A percentile compares a stretch with the other conserved stretches of the same genome.
These are phyloP conservation scores for Dendroctonus valens DNA, from an alignment of 1,140 invertebrate species.

Conservation along the genomic window DNA sequence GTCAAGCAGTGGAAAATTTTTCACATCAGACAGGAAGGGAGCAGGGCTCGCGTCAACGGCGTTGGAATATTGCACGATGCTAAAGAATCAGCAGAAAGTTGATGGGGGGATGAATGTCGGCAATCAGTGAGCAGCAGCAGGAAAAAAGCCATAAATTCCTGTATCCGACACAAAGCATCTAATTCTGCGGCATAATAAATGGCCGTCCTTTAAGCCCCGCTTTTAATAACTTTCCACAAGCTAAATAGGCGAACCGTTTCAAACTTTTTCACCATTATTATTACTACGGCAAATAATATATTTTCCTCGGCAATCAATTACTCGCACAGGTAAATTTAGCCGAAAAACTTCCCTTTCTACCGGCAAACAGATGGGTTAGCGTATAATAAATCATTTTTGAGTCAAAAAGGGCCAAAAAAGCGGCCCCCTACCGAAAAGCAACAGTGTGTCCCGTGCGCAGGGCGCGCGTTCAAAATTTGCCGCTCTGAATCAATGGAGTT, in stretches of 20 bases:
- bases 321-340: constrained; percentile 17
- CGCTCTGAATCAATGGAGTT: constrained; percentile 15
- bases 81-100: no score
- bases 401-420: constrained; percentile 18
- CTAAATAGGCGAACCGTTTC: not conserved
- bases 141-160: no score
- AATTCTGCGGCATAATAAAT: no score
- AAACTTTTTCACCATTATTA: not conserved
- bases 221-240: not conserved
- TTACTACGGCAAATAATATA: constrained; percentile 1
- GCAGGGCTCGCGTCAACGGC: no score
- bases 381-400: constrained; percentile 28
- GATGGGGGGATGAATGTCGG: no score
- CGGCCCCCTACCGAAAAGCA: constrained; percentile 5
- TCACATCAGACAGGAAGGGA: no score
- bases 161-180: no score
- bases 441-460: constrained; percentile 19
- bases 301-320: constrained; percentile 18
- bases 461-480: constrained; percentile 12
- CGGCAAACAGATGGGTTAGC: constrained; percentile 13
- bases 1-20: no score
- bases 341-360: constrained; percentile 19
- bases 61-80: no score
- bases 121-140: no score
- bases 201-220: not conserved